Base-by-base conservation (phyloP, 2,797 vertebrate genomes). In the Cetoscarus ocellatus region DNA sequence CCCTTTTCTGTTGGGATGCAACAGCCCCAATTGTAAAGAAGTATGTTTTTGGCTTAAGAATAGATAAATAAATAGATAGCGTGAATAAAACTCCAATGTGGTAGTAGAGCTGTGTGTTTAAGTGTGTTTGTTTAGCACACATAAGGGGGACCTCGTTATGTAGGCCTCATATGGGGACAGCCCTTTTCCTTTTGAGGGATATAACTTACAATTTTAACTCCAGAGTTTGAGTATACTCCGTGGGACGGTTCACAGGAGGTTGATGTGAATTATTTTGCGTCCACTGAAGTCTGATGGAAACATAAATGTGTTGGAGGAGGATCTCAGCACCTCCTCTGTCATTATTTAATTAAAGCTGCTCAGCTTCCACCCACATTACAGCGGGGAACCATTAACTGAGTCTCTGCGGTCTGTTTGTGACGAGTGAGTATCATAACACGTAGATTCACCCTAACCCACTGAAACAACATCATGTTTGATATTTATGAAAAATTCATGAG, bases 401-500 rank as follows among this genome's bases (percentile, higher is more conserved):
- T 13, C 1, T 43, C 13, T 8, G 3, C n/a, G 43, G 42, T 54
- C 34, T 12, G 17, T 57, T 50, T 11, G 45, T 57, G 51, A 12
- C 1, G 18, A 43, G 34, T 3, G 53, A 42, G 45, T 18, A 3
- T 42, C 34, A 18, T 9, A 38, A 75, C 19, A 14, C 10, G 7
- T 27, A 6, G 39, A 13, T 10, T 13, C 19, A 44, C 67, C 38
- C n/a, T 15, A 38, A 52, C 12, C 7, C 13, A 45, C 36, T 3
- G 50, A 44, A 50, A 18, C 36, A 48, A 14, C 38, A 44, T 50
- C 38, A 44, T 50, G 15, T 60, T 40, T 75, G 59, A 36, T 47
- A 42, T 12, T 3, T 1, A 59, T 59, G 66, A 64, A 53, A 75
- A 53, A 64, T 53, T 40, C 64, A 74, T 47, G 59, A 62, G 53